A percentile compares a stretch with the other conserved stretches of the same genome.
Evolutionary conservation across 2,113 vertebrate genomes (phyloP).

Genomic region (Suricata suricatta): DNA sequence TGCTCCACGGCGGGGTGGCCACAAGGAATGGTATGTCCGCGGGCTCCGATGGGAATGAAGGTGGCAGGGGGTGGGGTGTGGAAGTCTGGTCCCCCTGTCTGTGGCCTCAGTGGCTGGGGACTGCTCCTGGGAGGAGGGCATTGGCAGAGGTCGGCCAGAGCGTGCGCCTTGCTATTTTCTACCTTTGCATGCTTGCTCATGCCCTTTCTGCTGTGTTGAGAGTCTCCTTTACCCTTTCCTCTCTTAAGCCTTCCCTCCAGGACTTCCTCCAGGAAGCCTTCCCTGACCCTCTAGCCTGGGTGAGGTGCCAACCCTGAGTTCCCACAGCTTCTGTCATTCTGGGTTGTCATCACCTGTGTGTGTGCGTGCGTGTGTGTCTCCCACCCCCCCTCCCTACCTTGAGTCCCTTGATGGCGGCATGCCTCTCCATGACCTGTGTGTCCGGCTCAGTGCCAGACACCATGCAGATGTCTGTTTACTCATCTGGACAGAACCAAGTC

Average conservation of each 20-base stretch:
- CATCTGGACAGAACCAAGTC: not conserved
- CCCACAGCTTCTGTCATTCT: not conserved
- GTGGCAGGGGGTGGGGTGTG: not conserved
- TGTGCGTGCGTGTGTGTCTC: not conserved
- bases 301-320: not conserved
- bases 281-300: not conserved
- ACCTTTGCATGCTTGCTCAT: not conserved
- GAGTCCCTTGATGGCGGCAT: not conserved
- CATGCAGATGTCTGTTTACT: not conserved
- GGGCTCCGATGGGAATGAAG: slow-evolving; percentile 27
- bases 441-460: not conserved
- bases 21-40: slow-evolving; percentile 74
- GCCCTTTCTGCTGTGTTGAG: not conserved
- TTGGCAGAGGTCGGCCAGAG: not conserved
- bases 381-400: not conserved
- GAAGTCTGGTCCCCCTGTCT: not conserved
- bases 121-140: rapidly evolving
- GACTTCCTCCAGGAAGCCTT: slow-evolving; percentile 19
- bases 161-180: not conserved
- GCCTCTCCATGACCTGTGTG: not conserved
- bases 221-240: not conserved
- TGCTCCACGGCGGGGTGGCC: slow-evolving; percentile 59
- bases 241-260: not conserved
- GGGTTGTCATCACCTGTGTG: not conserved
- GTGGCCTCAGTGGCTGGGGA: not conserved